Evolutionary conservation across 2,888 invertebrate genomes (phyloP).

Genomic region (Cryptocheilus praepositus): DNA sequence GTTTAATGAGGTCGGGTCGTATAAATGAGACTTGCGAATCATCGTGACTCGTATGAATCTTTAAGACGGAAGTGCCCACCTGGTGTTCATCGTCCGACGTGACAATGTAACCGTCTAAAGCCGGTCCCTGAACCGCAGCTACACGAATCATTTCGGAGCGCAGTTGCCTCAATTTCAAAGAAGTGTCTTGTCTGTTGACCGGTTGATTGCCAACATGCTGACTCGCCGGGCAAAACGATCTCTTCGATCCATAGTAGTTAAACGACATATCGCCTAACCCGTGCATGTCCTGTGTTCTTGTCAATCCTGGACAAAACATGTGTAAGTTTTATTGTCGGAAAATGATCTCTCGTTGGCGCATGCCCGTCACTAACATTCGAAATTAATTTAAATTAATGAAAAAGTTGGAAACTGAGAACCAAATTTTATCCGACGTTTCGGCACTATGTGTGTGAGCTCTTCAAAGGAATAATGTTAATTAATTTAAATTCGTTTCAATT

Average conservation of each 20-base stretch:
- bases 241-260: constrained; percentile 62
- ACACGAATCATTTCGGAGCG: constrained; percentile 76
- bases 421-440: too few relatives aligned
- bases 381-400: too few relatives aligned
- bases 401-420: too few relatives aligned
- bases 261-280: constrained; percentile 39
- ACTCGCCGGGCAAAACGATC: constrained; percentile 57
- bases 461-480: too few relatives aligned
- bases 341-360: too few relatives aligned
- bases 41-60: too few relatives aligned
- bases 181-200: constrained; percentile 73
- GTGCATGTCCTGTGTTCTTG: constrained; percentile 20
- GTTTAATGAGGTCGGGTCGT: constrained; percentile 8
- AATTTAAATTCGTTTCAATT: too few relatives aligned
- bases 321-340: too few relatives aligned
- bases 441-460: too few relatives aligned
- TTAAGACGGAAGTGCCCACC: constrained; percentile 72
- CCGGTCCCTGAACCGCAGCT: constrained; percentile 73
- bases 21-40: too few relatives aligned
- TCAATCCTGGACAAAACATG: constrained; percentile 8
- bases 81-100: constrained; percentile 89
- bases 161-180: constrained; percentile 70
- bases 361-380: too few relatives aligned
- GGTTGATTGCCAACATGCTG: constrained; percentile 68
- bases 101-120: constrained; percentile 84